These are phyloP conservation scores for Drosophila nannoptera DNA, from an alignment of 1,140 invertebrate species.

Conservation along the genomic window DNA sequence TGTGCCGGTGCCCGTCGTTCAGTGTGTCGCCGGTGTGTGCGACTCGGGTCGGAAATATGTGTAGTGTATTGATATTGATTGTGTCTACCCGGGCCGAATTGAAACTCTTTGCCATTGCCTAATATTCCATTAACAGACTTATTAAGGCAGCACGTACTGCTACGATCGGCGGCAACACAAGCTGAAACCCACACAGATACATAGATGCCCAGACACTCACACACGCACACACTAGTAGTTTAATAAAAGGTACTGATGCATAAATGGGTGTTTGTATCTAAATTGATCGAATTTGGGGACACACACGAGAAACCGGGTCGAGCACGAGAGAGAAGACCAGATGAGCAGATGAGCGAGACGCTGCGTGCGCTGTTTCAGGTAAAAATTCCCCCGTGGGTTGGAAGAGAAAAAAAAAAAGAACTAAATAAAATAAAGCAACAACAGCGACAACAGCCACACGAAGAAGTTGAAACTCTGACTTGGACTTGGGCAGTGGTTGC, in stretches of 20 bases:
- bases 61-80: conserved; percentile 52
- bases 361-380: conserved; percentile 44
- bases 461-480: conserved; percentile 11
- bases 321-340: conserved; percentile 36
- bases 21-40: conserved; percentile 56
- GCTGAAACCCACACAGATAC: conserved; percentile 52
- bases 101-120: conserved; percentile 76
- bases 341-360: conserved; percentile 28
- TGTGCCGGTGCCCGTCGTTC: conserved; percentile 33
- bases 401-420: conserved; percentile 30
- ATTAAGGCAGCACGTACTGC: conserved; percentile 72
- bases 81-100: conserved; percentile 45
- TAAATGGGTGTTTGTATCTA: conserved; percentile 78
- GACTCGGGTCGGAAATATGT: conserved; percentile 25
- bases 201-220: background rate
- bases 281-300: conserved; percentile 77
- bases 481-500: conserved; percentile 32
- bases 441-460: background rate
- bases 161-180: conserved; percentile 22
- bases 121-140: conserved; percentile 77
- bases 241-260: conserved; percentile 78
- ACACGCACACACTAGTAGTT: conserved; percentile 47
- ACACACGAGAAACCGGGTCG: conserved; percentile 54
- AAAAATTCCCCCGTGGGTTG: conserved; percentile 62
- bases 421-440: conserved; percentile 28